Evolutionary conservation across 2,113 vertebrate genomes (phyloP).

Genomic region (Pholis gunnellus): DNA sequence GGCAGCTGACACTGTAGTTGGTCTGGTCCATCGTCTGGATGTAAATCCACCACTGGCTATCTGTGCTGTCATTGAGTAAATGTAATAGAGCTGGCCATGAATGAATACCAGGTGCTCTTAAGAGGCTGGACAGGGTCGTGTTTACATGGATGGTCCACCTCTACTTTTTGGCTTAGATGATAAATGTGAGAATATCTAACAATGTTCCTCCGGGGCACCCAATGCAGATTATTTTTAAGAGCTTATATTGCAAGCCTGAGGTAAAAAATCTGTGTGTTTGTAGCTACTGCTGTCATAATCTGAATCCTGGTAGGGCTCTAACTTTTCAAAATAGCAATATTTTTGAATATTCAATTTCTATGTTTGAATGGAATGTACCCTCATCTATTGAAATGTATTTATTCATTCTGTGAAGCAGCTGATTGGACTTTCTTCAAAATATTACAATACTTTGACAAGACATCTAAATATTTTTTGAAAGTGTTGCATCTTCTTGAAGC

Average conservation of each 20-base stretch:
- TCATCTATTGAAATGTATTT: conserved; percentile 50
- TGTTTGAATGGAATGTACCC: conserved; percentile 31
- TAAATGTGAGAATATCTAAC: conserved; percentile 33
- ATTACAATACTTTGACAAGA: conserved; percentile 47
- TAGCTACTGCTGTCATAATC: conserved; percentile 39
- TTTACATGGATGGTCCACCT: conserved; percentile 53
- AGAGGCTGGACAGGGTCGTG: conserved; percentile 50
- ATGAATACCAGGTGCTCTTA: conserved; percentile 72
- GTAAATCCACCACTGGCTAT: conserved; percentile 75
- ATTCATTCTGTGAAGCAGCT: conserved; percentile 47
- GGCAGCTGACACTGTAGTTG: conserved; percentile 77
- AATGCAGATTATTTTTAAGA: conserved; percentile 52
- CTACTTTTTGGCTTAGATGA: conserved; percentile 30
- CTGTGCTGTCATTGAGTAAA: conserved; percentile 73
- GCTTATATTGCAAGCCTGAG: conserved; percentile 26
- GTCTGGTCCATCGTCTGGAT: conserved; percentile 76
- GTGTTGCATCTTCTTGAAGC: conserved; percentile 38
- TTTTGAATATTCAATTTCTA: conserved; percentile 34
- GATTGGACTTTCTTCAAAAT: conserved; percentile 57
- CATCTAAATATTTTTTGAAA: conserved; percentile 54
- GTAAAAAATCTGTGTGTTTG: conserved; percentile 45
- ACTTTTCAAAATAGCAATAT: conserved; percentile 39
- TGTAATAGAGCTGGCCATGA: conserved; percentile 66
- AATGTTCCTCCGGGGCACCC: conserved; percentile 31
- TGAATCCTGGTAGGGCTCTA: conserved; percentile 36